Percentiles rank a stretch among this genome's conserved stretches.
Evolutionary conservation across 1,140 invertebrate species (phyloP).

Genomic region (Drosophila rufa): DNA sequence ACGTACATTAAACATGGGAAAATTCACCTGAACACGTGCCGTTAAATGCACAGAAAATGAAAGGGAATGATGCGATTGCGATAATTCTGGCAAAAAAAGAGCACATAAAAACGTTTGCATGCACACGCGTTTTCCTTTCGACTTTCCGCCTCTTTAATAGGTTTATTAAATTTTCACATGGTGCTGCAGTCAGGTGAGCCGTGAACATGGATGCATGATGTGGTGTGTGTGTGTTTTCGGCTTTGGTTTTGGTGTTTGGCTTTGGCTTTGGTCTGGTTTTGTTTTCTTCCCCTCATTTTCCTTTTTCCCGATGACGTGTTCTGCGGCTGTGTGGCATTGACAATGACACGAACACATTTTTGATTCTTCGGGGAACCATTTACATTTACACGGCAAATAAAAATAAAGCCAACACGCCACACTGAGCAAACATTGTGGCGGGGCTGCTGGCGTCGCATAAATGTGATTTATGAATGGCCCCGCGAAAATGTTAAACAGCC

Average conservation of each 20-base stretch:
- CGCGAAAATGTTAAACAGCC: neutral
- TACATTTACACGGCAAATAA: constrained; percentile 45
- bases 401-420: constrained; percentile 53
- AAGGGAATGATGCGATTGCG: constrained; percentile 21
- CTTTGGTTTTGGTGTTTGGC: constrained; percentile 13
- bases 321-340: constrained; percentile 49
- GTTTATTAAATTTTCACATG: constrained; percentile 67
- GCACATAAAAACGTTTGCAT: constrained; percentile 7
- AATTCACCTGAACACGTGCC: constrained; percentile 39
- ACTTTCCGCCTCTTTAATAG: constrained; percentile 44
- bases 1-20: constrained; percentile 32
- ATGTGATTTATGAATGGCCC: constrained; percentile 56
- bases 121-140: constrained; percentile 37
- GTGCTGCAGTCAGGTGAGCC: constrained; percentile 34
- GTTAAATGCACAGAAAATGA: constrained; percentile 27
- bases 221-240: constrained; percentile 8
- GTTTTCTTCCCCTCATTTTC: constrained; percentile 8
- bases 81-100: constrained; percentile 33
- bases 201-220: constrained; percentile 14
- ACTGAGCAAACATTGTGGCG: constrained; percentile 30
- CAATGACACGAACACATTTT: constrained; percentile 59
- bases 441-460: constrained; percentile 5
- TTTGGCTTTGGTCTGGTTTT: constrained; percentile 18
- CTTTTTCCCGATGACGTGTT: constrained; percentile 38
- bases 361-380: constrained; percentile 45